Evolutionary conservation across 2,113 vertebrate genomes (phyloP), one percentile per base, ranked within the genome.

Genomic region (Cyprinodon variegatus): DNA sequence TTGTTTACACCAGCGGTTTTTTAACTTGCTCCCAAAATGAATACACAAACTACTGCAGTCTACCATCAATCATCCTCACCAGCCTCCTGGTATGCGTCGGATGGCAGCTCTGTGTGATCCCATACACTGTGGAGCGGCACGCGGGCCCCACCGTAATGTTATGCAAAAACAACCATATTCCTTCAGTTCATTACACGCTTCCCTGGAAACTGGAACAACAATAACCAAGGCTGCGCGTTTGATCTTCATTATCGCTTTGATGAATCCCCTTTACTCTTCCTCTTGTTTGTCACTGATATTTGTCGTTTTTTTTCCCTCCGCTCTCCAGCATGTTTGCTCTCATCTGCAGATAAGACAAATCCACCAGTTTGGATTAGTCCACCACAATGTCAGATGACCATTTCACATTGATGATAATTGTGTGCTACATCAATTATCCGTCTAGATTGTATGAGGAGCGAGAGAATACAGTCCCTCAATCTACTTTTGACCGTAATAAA

Each of bases 181-280:
- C 78, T 86, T 76, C 89, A 91, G 84, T 92, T 93, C 93, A 94
- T 93, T 93, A 93, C 91, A 93, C 80, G 90, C 89, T 94, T 90
- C 86, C 89, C 74, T 91, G 90, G 83, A 83, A 91, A 84, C 86
- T 62, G 41, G 78, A 93, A 90, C 75, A 91, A 91, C 89, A 91
- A 90, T 85, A 86, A 88, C 67, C 83, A 74, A 72, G 61, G 59
- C 79, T 40, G 53, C 10, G 22, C 76, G 81, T 91, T 93, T 93
- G 88, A 94, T 93, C 93, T 94, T 93, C 88, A 94, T 95, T 93
- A 92, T 92, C 77, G 86, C 88, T 90, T 76, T 83, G 84, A 82
- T 85, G 70, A 72, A 88, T 85, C 81, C 70, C 61, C 61, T 77
- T 68, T 83, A 70, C 45, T 61, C 15, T 12, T 43, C 59, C 40